Evolutionary conservation across 2,888 invertebrate species (phyloP).

Genomic region (Zaprionus bogoriensis): DNA sequence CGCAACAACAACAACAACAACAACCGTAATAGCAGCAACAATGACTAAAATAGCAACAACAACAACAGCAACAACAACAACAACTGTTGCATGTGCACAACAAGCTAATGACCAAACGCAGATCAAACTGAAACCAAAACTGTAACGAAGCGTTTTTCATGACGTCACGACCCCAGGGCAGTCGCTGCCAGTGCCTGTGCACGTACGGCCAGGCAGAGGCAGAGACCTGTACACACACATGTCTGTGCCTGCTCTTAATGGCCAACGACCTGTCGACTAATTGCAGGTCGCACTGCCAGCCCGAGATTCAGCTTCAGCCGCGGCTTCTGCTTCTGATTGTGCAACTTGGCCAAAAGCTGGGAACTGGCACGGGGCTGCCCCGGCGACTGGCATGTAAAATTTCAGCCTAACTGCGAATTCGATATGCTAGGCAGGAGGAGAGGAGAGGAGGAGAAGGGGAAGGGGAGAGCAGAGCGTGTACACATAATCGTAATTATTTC

Average conservation of each 20-base stretch:
- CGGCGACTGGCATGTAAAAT: neutral
- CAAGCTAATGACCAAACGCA: conserved; percentile 53
- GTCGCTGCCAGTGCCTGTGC: no score
- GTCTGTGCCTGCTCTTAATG: conserved; percentile 18
- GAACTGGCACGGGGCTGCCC: conserved; percentile 22
- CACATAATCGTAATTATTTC: conserved; percentile 30
- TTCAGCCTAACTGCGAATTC: conserved; percentile 2
- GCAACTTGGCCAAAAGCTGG: conserved; percentile 32
- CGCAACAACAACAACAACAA: conserved; percentile 7
- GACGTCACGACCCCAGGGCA: conserved; percentile 51
- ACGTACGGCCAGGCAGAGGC: neutral
- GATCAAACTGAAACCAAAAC: conserved; percentile 45
- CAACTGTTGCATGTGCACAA: conserved; percentile 53
- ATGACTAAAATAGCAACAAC: conserved; percentile 8
- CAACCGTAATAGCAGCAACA: conserved; percentile 6
- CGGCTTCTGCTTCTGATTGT: conserved; percentile 13
- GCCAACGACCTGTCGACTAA: conserved; percentile 49
- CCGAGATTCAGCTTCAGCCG: conserved; percentile 2
- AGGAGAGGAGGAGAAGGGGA: neutral
- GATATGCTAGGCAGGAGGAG: conserved; percentile 1
- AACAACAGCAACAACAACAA: conserved; percentile 9
- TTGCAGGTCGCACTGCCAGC: conserved; percentile 26
- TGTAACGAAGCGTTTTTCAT: conserved; percentile 58
- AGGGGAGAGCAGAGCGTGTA: neutral
- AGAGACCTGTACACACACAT: neutral